Conservation (phyloP, 2,888 invertebrate genomes). For the Erpobdella octoculata region DNA sequence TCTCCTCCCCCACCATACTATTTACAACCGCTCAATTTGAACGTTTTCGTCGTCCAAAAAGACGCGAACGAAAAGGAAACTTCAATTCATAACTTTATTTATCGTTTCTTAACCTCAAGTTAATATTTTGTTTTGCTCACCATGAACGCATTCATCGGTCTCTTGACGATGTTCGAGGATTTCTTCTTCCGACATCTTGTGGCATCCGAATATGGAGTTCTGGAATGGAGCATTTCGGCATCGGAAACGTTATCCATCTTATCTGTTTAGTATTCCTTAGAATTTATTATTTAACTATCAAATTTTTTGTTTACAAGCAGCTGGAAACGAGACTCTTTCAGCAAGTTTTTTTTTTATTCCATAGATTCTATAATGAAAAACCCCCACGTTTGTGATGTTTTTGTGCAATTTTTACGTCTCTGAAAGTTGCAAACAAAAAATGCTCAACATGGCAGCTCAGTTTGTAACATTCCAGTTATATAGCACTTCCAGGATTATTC, state of each 20-base stretch:
- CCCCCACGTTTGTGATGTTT: not conserved
- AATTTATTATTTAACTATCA: no score
- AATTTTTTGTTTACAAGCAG: no score
- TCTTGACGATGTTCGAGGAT: constrained; percentile 20
- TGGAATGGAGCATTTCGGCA: not conserved
- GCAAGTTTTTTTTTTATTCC: no score
- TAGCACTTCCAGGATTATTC: constrained; percentile 12
- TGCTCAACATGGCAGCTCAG: not conserved
- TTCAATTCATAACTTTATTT: no score
- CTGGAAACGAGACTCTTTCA: not conserved
- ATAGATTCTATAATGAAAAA: no score
- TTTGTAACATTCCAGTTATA: not conserved
- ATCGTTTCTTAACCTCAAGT: no score
- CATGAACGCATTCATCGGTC: constrained; percentile 26
- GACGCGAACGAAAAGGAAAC: no score
- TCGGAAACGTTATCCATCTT: not conserved
- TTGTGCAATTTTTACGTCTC: not conserved
- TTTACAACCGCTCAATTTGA: no score
- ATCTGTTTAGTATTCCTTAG: no score
- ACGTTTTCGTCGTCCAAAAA: no score
- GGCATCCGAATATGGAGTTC: constrained; percentile 25
- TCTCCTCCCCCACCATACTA: no score
- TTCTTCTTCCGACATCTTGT: constrained; percentile 23
- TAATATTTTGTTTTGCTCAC: no score
- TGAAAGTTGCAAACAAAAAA: not conserved